Evolutionary conservation across 1,140 invertebrate species (phyloP), one percentile per base, ranked within the genome.

Genomic region (Aethina tumida): DNA sequence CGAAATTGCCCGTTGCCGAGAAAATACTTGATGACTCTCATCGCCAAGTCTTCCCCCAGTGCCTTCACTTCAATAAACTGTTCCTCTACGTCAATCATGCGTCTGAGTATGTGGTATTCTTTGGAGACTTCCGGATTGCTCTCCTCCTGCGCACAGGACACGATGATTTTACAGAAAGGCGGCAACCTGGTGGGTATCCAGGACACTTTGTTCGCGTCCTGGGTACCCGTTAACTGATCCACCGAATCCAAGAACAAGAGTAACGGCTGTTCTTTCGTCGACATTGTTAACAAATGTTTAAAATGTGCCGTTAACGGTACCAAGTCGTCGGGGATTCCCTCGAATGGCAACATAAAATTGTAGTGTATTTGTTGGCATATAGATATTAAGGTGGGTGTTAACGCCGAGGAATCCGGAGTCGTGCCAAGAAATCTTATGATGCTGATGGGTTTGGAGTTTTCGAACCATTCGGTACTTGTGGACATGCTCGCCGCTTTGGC

Each of bases 311-410:
- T 94, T 7, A 99, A 67, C 5, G 92, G 93, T 9, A 97, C 91
- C 38, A 97, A 63, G 63, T 98, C 95, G 56, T 95, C 90, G 0
- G 95, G 94, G 36, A 96, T 94, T 28, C 87, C 83, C 55, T 95
- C 90, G 58, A 90, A 88, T 0, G 88, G 80, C 39, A 93, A 67
- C 70, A 83, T 91, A 58, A 90, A 96, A 60, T 97, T 93, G 64
- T 94, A 93, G 0, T 86, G 91, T 41, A 98, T 92, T 74, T 92
- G 89, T 59, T 95, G 87, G 64, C 93, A 97, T 43, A 97, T 86
- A 30, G 90, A 96, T 38, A 92, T 92, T 6, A 98, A 69, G 3
- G 95, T 86, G 0, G 94, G 93, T 2, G 90, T 89, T 17, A 97
- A 72, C 24, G 90, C 89, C 43, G 89, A 95, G 42, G 88, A 94